A percentile compares a stretch with the other conserved stretches of the same genome.
Evolutionary conservation across 1,140 invertebrate genomes (phyloP).

Genomic region (Ceratoteleas bidentatus): DNA sequence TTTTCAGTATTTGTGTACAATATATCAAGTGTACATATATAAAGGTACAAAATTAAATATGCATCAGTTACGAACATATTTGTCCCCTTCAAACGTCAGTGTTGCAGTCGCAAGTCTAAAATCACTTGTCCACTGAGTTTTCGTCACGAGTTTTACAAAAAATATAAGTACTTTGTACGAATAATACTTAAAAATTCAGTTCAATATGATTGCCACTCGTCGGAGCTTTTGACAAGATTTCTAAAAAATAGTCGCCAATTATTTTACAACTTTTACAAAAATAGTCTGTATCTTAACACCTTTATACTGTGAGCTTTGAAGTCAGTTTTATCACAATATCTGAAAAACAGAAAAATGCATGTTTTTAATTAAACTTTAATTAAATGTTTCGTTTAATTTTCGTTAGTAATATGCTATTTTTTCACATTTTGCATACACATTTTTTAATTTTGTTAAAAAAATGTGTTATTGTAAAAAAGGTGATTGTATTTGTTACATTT

Average conservation of each 20-base stretch:
- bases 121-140: constrained; percentile 1
- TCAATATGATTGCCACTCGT: constrained; percentile 29
- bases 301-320: constrained; percentile 16
- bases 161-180: constrained; percentile 25
- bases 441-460: no score
- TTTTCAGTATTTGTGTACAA: constrained; percentile 53
- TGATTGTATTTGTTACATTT: no score
- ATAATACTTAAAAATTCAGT: constrained; percentile 43
- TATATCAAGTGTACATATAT: constrained; percentile 59
- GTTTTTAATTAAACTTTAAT: no score
- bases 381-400: no score
- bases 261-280: constrained; percentile 40
- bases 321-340: constrained; percentile 41
- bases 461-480: no score
- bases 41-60: constrained; percentile 63
- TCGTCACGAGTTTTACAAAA: constrained; percentile 31
- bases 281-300: constrained; percentile 26
- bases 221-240: not conserved
- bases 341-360: constrained; percentile 14
- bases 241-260: not conserved
- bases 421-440: no score
- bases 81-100: constrained; percentile 5
- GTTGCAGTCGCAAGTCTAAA: constrained; percentile 25
- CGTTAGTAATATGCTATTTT: no score
- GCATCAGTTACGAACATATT: constrained; percentile 34